Evolutionary conservation across 2,113 vertebrate genomes (phyloP), one percentile per base, ranked within the genome.

Genomic region (Cyprinodon variegatus): DNA sequence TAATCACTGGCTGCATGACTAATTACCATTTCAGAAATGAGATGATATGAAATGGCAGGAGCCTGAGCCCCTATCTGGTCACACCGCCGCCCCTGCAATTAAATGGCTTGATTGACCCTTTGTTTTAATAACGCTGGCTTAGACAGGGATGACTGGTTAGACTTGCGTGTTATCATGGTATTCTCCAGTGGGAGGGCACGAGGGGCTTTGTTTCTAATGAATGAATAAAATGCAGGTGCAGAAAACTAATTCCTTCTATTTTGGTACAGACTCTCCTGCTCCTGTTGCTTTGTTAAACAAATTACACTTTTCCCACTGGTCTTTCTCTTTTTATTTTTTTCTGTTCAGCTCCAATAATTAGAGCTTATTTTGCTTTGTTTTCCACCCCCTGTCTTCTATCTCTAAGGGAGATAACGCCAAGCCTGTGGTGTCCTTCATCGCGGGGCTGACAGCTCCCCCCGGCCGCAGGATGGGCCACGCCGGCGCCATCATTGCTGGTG

Each of bases 341-440:
- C 38, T 4, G 45, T 12, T 69, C n/a, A 46, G 72, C 73, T 73
- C 64, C 29, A 65, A 59, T 36, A 1, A 15, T 74, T 80, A 71
- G 57, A 48, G 59, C 20, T 37, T 17, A n/a, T 67, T 79, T 75
- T 57, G 45, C 22, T 12, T 17, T 40, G 61, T 48, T 12, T 15
- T 3, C 9, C 9, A 8, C 43, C 9, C 7, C 14, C 17, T 20
- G n/a, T 20, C 4, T 17, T 60, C 22, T 6, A 48, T 17, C 69
- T 0, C 74, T 38, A 89, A 99, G 98, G 98, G 98, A 83, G 92
- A 94, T 61, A 95, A 95, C 1, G 85, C 96, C 72, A 99, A 99
- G 91, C 98, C 98, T 0, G 98, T 99, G 39, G 98, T 99, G 89
- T 99, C 98, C 3, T 99, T 99, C 93, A 99, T 99, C 12, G 98